Base-by-base conservation (phyloP, 1,140 invertebrate genomes). In the Drosophila busckii region DNA sequence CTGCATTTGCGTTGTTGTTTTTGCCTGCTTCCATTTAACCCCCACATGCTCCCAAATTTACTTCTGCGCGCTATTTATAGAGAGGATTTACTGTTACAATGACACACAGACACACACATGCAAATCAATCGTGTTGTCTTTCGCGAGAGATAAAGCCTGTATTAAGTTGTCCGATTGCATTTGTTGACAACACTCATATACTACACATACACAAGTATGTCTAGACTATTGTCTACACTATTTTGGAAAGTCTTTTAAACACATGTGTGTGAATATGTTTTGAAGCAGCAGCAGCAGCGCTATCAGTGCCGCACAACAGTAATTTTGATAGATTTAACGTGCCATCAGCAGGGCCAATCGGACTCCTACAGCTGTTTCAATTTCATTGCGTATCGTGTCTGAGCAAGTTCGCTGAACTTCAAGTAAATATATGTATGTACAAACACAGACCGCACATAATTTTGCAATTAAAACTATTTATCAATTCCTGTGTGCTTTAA, bases 51-150 rank as follows among this genome's bases (percentile, higher is more conserved):
- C 26, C 52, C 49, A 40, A 67, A 68, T 80, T 73, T 59, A 80
- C 62, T 63, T 80, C 59, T 58, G 44, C 62, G 70, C 63, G 62
- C 71, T 76, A 76, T 76, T 76, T 63, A 59, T 76, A 80, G 73
- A 10, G 15, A 9, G 28, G 48, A 69, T 76, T 76, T 49, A 49
- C 52, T 20, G 35, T 41, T 49, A 37, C 53, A 75, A 64, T 40
- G 46, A 65, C 42, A 41, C 31, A 22, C 60, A 45, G 28, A 53
- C 46, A 54, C 32, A 17, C 16, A 29, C 25, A 41, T 20, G 9
- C 22, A 45, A 31, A n/a, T n/a, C n/a, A n/a, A n/a, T n/a, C n/a
- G n/a, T n/a, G n/a, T n/a, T n/a, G n/a, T n/a, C n/a, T n/a, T n/a
- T n/a, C 5, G 26, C 3, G 19, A 7, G 7, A 10, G 35, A 17